Percentiles rank a stretch among this genome's conserved stretches.
These are phyloP conservation scores for Poeciliopsis gracilis DNA, from an alignment of 2,797 vertebrate genomes.

Conservation along the genomic window DNA sequence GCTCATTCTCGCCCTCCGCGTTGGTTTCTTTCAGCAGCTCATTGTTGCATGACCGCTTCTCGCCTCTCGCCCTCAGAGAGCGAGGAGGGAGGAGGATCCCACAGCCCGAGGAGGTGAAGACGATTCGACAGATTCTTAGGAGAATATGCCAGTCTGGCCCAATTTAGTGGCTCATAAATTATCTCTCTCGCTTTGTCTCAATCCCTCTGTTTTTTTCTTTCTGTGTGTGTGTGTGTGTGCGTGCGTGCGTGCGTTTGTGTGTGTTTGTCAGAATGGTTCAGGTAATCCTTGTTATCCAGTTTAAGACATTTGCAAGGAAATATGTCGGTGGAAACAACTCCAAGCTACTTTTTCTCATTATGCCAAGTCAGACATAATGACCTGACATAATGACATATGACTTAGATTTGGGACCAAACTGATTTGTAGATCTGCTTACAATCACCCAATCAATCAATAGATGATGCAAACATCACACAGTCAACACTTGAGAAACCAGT, in stretches of 20 bases:
- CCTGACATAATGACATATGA: too few relatives aligned
- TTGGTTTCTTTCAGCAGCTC: slow-evolving; percentile 35
- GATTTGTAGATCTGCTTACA: background rate
- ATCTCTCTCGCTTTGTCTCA: background rate
- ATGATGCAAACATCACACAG: too few relatives aligned
- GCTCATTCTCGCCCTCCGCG: slow-evolving; percentile 11
- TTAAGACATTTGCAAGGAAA: slow-evolving; percentile 16
- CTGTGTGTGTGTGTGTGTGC: background rate
- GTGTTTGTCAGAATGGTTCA: background rate
- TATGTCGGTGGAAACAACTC: slow-evolving; percentile 27
- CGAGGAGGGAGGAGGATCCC: slow-evolving; percentile 22
- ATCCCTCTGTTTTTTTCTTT: background rate
- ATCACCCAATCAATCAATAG: too few relatives aligned
- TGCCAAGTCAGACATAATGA: background rate
- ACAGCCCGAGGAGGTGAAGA: slow-evolving; percentile 16
- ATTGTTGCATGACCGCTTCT: slow-evolving; percentile 43
- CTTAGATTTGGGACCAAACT: background rate
- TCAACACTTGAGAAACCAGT: too few relatives aligned
- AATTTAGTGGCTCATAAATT: background rate
- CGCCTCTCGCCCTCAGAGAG: slow-evolving; percentile 28
- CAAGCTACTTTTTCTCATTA: background rate
- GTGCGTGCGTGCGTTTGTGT: background rate
- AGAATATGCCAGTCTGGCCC: slow-evolving; percentile 1
- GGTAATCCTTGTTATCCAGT: slow-evolving; percentile 28
- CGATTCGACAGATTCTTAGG: slow-evolving; percentile 12